These are phyloP conservation scores for Sycobia sp. DNA, from an alignment of 1,140 invertebrate genomes.

Conservation along the genomic window DNA sequence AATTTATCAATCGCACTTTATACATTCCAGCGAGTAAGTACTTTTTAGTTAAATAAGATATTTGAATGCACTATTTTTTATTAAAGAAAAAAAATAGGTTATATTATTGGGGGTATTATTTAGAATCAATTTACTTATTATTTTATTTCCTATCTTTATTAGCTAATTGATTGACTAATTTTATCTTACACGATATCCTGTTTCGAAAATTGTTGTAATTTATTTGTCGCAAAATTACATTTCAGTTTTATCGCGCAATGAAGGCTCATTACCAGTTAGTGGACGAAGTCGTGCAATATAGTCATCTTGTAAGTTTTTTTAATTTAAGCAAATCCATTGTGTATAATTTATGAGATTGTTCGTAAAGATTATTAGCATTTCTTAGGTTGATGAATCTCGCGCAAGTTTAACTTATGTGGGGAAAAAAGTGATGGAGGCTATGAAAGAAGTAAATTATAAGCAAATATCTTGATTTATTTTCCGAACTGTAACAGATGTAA, in stretches of 20 bases:
- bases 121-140: no score
- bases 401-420: conserved; percentile 44
- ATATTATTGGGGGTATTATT: no score
- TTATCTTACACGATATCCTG: no score
- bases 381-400: conserved; percentile 45
- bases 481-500: not conserved
- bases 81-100: not conserved
- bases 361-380: conserved; percentile 11
- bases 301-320: conserved; percentile 40
- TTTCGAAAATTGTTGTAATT: no score
- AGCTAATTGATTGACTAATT: no score
- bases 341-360: not conserved
- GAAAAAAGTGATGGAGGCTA: conserved; percentile 41
- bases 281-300: conserved; percentile 44
- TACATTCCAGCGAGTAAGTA: conserved; percentile 45
- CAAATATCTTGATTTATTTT: conserved; percentile 6
- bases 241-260: conserved; percentile 47
- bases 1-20: conserved; percentile 43
- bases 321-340: no score
- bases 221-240: no score
- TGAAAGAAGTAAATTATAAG: conserved; percentile 43
- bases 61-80: not conserved
- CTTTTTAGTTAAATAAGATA: not conserved
- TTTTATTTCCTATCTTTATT: no score
- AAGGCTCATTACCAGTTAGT: conserved; percentile 45